Evolutionary conservation across 2,888 invertebrate species (phyloP), one percentile per base, ranked within the genome.

Genomic region (Seira musarum): DNA sequence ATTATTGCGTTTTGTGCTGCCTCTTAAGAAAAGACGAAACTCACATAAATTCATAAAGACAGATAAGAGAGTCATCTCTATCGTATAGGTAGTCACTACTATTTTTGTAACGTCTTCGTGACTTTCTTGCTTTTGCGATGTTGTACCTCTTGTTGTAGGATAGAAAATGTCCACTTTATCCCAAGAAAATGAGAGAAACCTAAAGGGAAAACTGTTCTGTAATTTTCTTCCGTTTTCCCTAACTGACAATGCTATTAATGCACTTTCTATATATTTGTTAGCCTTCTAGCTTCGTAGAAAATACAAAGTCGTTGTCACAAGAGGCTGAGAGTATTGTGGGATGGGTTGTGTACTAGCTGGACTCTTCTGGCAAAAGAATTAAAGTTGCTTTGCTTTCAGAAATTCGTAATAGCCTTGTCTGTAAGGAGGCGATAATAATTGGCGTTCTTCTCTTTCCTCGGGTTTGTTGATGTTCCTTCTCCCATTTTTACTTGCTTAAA

Each of bases 1-100:
- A 69, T 76, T 69, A 76, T 70, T 76, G 76, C 76, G 30, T 61
- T 76, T 76, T 67, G 53, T 74, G 49, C 53, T 68, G n/a, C n/a
- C n/a, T 2, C 53, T 21, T 19, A 57, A 63, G 21, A 22, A 5
- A 63, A 49, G 17, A 21, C n/a, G 46, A 71, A 71, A 63, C 35
- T 22, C 64, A 61, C 71, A 71, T 71, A 71, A 71, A 71, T 71
- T 71, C 71, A 71, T 71, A 71, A 71, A 71, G 71, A 71, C 71
- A 71, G 71, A 46, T 60, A 57, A 40, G 40, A 71, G 35, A 63
- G 25, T 70, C 35, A 63, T 63, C 63, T n/a, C 13, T 5, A 40
- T 40, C 40, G 5, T 40, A 40, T 40, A 40, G 40, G 40, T 13
- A 40, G 6, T 40, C 13, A 40, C 40, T 40, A 40, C 13, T 40